Conservation (phyloP, 1,140 invertebrate genomes). For the Metopolophium dirhodum region DNA sequence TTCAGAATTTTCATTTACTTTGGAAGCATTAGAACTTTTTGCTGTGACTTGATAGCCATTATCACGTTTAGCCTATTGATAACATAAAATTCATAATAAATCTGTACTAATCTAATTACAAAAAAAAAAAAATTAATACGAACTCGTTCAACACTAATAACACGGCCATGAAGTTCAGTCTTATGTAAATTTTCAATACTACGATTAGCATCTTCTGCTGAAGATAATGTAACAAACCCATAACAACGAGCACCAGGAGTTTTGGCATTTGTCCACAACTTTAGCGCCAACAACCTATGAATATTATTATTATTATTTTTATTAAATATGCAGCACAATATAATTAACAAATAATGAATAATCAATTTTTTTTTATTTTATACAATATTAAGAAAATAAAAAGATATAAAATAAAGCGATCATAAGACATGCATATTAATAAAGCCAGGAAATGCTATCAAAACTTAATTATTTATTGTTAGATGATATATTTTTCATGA, state of each 20-base stretch:
- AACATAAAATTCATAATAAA: not conserved
- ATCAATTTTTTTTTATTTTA: no score
- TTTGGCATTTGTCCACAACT: constrained; percentile 90
- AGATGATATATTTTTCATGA: not conserved
- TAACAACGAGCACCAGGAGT: constrained; percentile 91
- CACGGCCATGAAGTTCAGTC: constrained; percentile 89
- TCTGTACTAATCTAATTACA: not conserved
- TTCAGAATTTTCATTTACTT: constrained; percentile 61
- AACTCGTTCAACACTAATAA: constrained; percentile 90
- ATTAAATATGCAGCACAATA: not conserved
- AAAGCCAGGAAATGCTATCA: not conserved
- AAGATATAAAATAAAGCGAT: not conserved
- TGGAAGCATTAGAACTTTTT: constrained; percentile 61
- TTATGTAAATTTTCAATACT: constrained; percentile 89
- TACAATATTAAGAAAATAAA: not conserved
- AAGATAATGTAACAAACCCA: constrained; percentile 93
- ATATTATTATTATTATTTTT: not conserved
- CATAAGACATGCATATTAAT: not conserved
- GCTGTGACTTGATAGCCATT: constrained; percentile 43
- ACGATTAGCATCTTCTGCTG: constrained; percentile 83
- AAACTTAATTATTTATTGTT: not conserved
- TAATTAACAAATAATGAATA: not conserved
- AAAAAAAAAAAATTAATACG: not conserved
- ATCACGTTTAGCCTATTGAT: constrained; percentile 60
- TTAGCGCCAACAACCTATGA: constrained; percentile 82